Evolutionary conservation across 2,888 invertebrate species (phyloP).

Genomic region (Orthonychiurus folsomi): DNA sequence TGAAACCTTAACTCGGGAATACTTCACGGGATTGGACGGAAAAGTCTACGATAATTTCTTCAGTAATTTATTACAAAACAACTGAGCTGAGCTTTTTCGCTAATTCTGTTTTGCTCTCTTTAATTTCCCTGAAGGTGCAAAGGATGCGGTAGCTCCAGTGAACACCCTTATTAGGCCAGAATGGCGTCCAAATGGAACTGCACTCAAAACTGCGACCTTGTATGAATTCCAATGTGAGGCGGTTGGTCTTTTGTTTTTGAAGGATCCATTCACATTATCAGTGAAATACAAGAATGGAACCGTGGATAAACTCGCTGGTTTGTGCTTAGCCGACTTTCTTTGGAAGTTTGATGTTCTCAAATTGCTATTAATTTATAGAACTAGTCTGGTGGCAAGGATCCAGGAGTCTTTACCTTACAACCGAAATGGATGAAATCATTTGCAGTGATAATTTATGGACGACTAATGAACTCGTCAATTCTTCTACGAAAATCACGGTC

Average conservation of each 20-base stretch:
- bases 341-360: background rate
- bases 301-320: background rate
- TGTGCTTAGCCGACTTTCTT: background rate
- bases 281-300: constrained; percentile 7
- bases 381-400: constrained; percentile 1
- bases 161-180: background rate
- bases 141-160: background rate
- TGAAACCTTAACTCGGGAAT: background rate
- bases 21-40: constrained; percentile 1
- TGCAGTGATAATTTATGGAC: constrained; percentile 6
- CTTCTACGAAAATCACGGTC: background rate
- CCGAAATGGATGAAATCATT: constrained; percentile 7
- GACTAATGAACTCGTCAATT: background rate
- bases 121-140: background rate
- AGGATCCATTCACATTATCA: background rate
- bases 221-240: constrained; percentile 2
- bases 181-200: background rate
- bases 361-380: background rate
- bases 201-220: background rate
- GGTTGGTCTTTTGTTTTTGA: background rate
- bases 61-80: background rate
- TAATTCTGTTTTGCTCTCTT: background rate
- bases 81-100: background rate
- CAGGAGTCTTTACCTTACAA: background rate
- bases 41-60: background rate